These are phyloP conservation scores for Bujurquina vittata DNA, from an alignment of 2,113 vertebrate genomes.

Conservation along the genomic window DNA sequence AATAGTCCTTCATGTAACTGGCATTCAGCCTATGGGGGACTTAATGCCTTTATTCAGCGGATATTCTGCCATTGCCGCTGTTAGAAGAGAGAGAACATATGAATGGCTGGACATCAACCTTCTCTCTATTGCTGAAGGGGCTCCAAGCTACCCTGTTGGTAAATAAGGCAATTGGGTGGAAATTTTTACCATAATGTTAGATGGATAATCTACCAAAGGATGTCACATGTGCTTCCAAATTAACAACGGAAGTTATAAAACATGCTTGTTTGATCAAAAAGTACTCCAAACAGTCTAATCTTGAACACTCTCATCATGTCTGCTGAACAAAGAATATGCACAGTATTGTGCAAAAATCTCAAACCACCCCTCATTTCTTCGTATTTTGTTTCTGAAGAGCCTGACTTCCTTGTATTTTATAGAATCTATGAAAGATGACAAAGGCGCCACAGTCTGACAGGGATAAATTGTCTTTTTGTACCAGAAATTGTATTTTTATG, in stretches of 20 bases:
- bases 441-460: background rate
- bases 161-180: conserved; percentile 2
- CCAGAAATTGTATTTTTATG: background rate
- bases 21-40: background rate
- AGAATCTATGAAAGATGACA: background rate
- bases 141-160: background rate
- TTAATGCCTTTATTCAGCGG: conserved; percentile 31
- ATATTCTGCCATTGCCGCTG: conserved; percentile 9
- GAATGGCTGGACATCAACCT: background rate
- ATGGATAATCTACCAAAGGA: no score
- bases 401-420: background rate
- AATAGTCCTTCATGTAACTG: conserved; percentile 29
- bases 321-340: background rate
- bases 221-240: no score
- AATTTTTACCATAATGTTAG: background rate
- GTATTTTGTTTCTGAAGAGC: background rate
- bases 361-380: background rate
- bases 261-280: no score
- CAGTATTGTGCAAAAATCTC: background rate
- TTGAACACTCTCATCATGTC: background rate
- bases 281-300: background rate
- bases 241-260: no score
- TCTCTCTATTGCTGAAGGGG: background rate
- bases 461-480: background rate
- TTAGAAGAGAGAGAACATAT: background rate